Evolutionary conservation across 2,113 vertebrate species (phyloP).

Genomic region (Austrofundulus limnaeus): DNA sequence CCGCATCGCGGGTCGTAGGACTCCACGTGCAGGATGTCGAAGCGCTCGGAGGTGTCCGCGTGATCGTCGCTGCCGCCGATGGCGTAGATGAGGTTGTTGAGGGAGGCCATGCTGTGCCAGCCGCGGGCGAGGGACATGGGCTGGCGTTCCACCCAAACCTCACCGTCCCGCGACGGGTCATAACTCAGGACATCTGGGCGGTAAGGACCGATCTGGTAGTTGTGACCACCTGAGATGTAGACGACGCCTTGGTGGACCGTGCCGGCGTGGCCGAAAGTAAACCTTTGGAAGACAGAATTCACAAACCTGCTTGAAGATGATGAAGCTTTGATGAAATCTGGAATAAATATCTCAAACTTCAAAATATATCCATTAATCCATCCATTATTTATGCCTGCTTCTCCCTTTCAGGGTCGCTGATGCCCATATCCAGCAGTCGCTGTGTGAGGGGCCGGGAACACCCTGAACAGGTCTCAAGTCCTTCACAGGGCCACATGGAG

Average conservation of each 20-base stretch:
- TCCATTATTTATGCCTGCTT: too few relatives aligned
- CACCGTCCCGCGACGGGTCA: slow-evolving; percentile 72
- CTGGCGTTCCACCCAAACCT: slow-evolving; percentile 86
- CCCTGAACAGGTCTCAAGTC: too few relatives aligned
- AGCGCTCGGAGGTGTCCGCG: slow-evolving; percentile 89
- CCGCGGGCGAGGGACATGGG: slow-evolving; percentile 88
- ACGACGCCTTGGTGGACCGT: slow-evolving; percentile 85
- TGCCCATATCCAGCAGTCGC: too few relatives aligned
- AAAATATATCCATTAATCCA: too few relatives aligned
- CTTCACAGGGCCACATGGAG: too few relatives aligned
- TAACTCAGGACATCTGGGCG: slow-evolving; percentile 91
- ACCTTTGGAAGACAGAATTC: slow-evolving; percentile 70
- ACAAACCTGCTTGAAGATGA: not conserved
- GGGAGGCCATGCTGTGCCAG: slow-evolving; percentile 96
- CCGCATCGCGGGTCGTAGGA: slow-evolving; percentile 85
- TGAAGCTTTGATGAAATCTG: too few relatives aligned
- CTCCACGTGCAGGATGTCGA: slow-evolving; percentile 91
- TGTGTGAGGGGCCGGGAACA: too few relatives aligned
- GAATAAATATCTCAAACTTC: too few relatives aligned
- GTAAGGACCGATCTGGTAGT: slow-evolving; percentile 93
- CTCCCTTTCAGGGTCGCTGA: too few relatives aligned
- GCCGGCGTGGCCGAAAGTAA: slow-evolving; percentile 92
- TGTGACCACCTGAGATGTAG: slow-evolving; percentile 94
- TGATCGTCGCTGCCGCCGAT: slow-evolving; percentile 92
- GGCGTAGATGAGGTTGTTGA: slow-evolving; percentile 87